Evolutionary conservation across 2,113 vertebrate species (phyloP).

Genomic region (Podarcis muralis): DNA sequence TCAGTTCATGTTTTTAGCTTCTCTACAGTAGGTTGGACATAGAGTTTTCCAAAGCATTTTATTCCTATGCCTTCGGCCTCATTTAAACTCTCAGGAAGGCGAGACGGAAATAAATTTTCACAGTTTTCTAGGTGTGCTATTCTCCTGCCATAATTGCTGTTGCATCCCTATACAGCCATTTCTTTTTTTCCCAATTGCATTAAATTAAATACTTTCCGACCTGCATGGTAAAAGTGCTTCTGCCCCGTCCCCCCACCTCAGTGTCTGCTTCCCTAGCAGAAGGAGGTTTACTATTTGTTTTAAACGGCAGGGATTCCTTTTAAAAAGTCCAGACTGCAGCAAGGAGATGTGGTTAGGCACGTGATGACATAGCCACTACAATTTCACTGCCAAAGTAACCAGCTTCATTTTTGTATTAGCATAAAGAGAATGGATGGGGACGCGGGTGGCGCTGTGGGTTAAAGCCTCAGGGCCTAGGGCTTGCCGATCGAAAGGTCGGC

Average conservation of each 20-base stretch:
- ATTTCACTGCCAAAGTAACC: background rate
- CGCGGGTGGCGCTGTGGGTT: too few species aligned
- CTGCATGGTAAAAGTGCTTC: accelerated
- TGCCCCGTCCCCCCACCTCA: background rate
- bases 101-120: slow-evolving; percentile 33
- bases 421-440: background rate
- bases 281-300: accelerated
- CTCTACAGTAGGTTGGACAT: background rate
- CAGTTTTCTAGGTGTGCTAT: slow-evolving; percentile 11
- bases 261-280: accelerated
- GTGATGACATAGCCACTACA: background rate
- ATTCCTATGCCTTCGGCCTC: slow-evolving; percentile 14
- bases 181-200: background rate
- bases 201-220: slow-evolving; percentile 27
- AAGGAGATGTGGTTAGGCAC: background rate
- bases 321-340: background rate
- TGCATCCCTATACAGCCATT: background rate
- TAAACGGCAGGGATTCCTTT: background rate
- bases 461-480: too few species aligned
- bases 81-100: slow-evolving; percentile 17
- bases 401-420: background rate
- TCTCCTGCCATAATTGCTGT: background rate
- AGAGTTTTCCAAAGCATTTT: background rate
- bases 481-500: too few species aligned
- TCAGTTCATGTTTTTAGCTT: background rate